Evolutionary conservation across 2,113 vertebrate species (phyloP), one percentile per base, ranked within the genome.

Genomic region (Chaetura pelagica): DNA sequence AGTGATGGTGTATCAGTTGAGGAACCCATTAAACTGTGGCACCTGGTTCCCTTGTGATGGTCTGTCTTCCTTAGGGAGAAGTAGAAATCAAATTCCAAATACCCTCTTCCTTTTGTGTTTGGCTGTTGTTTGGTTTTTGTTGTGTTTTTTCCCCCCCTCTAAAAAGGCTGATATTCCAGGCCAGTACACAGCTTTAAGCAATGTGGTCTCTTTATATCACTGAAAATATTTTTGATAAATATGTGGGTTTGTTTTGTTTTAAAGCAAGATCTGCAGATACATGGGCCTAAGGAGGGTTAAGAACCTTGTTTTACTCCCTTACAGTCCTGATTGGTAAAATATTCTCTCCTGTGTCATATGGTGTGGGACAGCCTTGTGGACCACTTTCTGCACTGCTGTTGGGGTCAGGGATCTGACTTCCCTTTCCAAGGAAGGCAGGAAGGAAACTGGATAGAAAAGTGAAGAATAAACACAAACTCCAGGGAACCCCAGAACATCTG

Each of bases 1-100:
- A 44, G 1, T 46, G 72, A 24, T 1, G 5, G 32, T 58, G 3
- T 6, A 4, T 68, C 63, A 35, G 7, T 34, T 0, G 0, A 83
- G 67, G 84, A 87, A 38, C 61, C 55, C 5, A 3, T 44, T 61
- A 38, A 79, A 27, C 26, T 38, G 49, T 6, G 27, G 29, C 7
- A 34, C 38, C 58, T 63, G 0, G 0, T 57, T 78, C 49, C 79
- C 20, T 48, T 83, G 22, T 49, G 54, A 54, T 0, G 15, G 15
- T 14, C 30, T 2, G 0, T 24, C 30, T 51, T 93, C 48, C 55
- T 84, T 40, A 51, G 10, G 49, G 16, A 85, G 57, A 46, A 84
- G 17, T 7, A 64, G 42, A 71, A 68, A 44, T 73, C 38, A 52
- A 40, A 69, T 77, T 62, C 73, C 26, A 80, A 83, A 52, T 66